Evolutionary conservation across 1,140 invertebrate genomes (phyloP), one percentile per base, ranked within the genome.

Genomic region (Drosophila lacertosa): DNA sequence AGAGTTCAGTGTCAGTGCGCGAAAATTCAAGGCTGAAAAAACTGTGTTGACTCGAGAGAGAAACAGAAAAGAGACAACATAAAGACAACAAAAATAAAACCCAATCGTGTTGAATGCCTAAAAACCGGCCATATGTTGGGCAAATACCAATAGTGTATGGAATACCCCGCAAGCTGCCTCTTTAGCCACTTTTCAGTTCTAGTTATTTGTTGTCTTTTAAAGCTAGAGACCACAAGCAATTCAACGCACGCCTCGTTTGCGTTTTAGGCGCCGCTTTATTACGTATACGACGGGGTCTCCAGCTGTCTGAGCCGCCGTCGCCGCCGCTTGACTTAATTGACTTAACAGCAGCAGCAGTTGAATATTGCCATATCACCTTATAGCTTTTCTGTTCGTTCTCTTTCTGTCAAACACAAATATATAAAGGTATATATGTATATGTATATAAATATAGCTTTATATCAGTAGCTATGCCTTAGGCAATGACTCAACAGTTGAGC

Each of bases 21-120:
- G 62, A 86, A 88, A 81, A 77, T 70, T 81, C 81, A 86, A 86
- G 81, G 81, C 62, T 80, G 58, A 66, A 77, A 54, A 80, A 74
- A n/a, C n/a, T n/a, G 33, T 77, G 67, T 84, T 76, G 70, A 66
- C 64, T 71, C 22, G 58, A 70, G 40, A 39, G 66, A 62, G 58
- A 62, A 50, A 55, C 55, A 60, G 32, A 22, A 37, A 37, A 32
- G 16, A 47, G 26, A 48, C 44, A 72, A 47, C 45, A 65, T n/a
- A 54, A 24, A 63, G 2, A 45, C 32, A 48, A 29, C 26, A 32
- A 48, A 47, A 60, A 44, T 16, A 48, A 47, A 60, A 44, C 29
- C 20, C 16, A 68, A 66, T 33, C 54, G 29, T 33, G 47, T 64
- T 54, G 53, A 55, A 40, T 65, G 59, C 51, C 47, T 51, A 58